These are phyloP conservation scores for Macrocentrus cingulum DNA, from an alignment of 1,140 invertebrate species.

Conservation along the genomic window DNA sequence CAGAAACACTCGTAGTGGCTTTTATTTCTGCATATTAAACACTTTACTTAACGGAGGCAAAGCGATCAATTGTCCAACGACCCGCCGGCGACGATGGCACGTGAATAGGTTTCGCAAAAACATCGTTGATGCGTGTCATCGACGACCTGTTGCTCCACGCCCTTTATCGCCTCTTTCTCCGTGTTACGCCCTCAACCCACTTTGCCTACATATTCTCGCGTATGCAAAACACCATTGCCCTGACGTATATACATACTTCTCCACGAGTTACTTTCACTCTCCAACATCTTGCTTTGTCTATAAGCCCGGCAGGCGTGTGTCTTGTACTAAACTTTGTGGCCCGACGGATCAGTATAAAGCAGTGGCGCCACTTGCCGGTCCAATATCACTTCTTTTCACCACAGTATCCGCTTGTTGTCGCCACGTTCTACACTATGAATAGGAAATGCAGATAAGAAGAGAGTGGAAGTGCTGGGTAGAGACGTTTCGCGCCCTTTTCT, in stretches of 20 bases:
- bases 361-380: constrained; percentile 47
- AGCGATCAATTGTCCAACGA: not conserved
- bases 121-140: constrained; percentile 38
- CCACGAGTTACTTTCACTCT: not conserved
- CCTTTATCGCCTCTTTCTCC: constrained; percentile 16
- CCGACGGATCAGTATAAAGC: constrained; percentile 29
- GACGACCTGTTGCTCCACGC: constrained; percentile 46
- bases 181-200: constrained; percentile 26
- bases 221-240: constrained; percentile 21
- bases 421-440: not conserved
- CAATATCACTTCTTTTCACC: constrained; percentile 14
- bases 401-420: not conserved
- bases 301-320: constrained; percentile 30
- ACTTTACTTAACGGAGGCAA: not conserved
- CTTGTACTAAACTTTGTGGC: constrained; percentile 46
- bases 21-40: constrained; percentile 13
- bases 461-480: not conserved
- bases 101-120: constrained; percentile 18
- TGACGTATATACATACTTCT: not conserved
- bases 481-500: not conserved
- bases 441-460: constrained; percentile 1
- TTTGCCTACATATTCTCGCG: constrained; percentile 31
- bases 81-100: not conserved
- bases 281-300: too few relatives aligned
- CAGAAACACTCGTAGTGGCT: not conserved